phyloP scores from a whole-genome alignment of 2,888 invertebrate species.

The Scotopteryx bipunctaria region DNA sequence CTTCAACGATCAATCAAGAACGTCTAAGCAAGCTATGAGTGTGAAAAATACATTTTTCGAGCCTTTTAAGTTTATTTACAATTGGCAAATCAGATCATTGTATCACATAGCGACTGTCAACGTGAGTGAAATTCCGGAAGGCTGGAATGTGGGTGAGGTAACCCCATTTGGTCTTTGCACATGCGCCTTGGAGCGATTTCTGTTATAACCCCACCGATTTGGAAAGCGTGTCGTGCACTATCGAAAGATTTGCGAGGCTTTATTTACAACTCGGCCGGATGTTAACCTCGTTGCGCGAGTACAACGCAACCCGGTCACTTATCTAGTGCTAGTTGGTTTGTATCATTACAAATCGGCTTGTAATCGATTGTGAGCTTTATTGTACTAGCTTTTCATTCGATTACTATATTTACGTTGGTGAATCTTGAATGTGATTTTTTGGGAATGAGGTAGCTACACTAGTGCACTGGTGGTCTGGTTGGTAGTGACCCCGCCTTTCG shows the following conservation, averaged over 20 bases:
- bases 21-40: too few species aligned
- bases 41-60: too few species aligned
- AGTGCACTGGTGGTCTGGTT: too few species aligned
- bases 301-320: slow-evolving; percentile 77
- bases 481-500: too few species aligned
- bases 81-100: slow-evolving; percentile 58
- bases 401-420: not conserved
- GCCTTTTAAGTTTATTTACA: slow-evolving; percentile 30
- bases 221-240: slow-evolving; percentile 50
- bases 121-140: slow-evolving; percentile 78
- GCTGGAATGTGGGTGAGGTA: slow-evolving; percentile 78
- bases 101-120: slow-evolving; percentile 65
- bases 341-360: slow-evolving; percentile 9
- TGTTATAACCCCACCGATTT: slow-evolving; percentile 65
- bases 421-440: too few species aligned
- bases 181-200: slow-evolving; percentile 75
- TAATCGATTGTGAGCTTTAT: slow-evolving; percentile 9
- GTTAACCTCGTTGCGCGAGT: slow-evolving; percentile 71
- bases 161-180: slow-evolving; percentile 73
- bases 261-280: slow-evolving; percentile 63
- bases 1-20: too few species aligned
- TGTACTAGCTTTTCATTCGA: slow-evolving; percentile 2
- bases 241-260: slow-evolving; percentile 54
- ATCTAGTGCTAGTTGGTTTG: slow-evolving; percentile 46
- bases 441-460: too few species aligned